Base-by-base conservation (phyloP, 2,113 vertebrate genomes). In the Bubo bubo region DNA sequence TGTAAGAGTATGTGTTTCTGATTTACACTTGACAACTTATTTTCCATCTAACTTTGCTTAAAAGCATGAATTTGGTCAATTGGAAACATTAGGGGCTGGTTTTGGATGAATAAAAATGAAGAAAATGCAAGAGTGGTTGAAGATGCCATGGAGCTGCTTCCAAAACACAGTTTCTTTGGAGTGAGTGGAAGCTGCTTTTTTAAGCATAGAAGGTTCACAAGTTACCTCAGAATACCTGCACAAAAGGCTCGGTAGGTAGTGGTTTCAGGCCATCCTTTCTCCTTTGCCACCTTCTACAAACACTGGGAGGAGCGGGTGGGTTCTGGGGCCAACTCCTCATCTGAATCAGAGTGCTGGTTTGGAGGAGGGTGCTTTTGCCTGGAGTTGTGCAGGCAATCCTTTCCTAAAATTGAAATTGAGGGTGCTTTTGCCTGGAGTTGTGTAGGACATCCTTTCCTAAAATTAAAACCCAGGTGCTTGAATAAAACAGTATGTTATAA, bases 291-390 rank as follows among this genome's bases (percentile, higher is more conserved):
- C 58, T 67, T 72, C 34, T 39, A 19, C 12, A 67, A 56, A 43
- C 30, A 24, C 15, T 27, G 41, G 20, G 30, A 90, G 56, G 32
- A 85, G 26, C 22, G n/a, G 19, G 26, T 62, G 50, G 16, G 5
- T 53, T 71, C 62, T 80, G 39, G 18, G 58, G 10, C 59, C 39
- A 53, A 9, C 9, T 55, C 16, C 82, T 47, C 62, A 30, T 47
- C 7, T 26, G 28, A 83, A 34, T 32, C 35, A 64, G n/a, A 45
- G 8, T 0, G 1, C 26, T 1, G 3, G 15, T 53, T 37, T 1
- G 6, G 56, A 77, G 18, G 41, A 88, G 20, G 28, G 18, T 43
- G 35, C 9, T 45, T 60, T 79, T 60, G 52, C 50, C 53, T 47
- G 55, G 35, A 45, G 8, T 16, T 43, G 23, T 12, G 24, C 47